Base-by-base conservation (phyloP, 2,888 invertebrate genomes). In the Tinea pellionella region DNA sequence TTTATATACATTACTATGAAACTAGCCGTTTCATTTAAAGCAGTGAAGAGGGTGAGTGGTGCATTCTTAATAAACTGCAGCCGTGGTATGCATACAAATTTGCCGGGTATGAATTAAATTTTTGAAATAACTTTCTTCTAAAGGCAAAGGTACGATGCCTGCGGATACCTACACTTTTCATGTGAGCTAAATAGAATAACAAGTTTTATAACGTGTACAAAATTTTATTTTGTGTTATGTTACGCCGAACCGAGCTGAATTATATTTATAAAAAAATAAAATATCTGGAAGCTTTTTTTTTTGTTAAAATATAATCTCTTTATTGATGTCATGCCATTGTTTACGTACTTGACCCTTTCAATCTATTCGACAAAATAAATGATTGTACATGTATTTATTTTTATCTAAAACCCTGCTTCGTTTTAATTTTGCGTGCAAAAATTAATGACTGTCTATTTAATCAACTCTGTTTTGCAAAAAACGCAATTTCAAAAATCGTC, bases 31-130 rank as follows among this genome's bases (percentile, higher is more conserved):
- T 53, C 53, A 53, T 74, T 76, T 68, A 72, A 67, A 69, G 64
- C 66, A 65, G 66, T 62, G 61, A 65, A 62, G 68, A 69, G 71
- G 73, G 69, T 66, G 64, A 67, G 72, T 67, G 70, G 72, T 78
- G 81, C 79, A 80, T 80, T 78, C 75, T 73, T 78, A 78, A 78
- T 79, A 76, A 71, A 78, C 69, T 78, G 75, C 79, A 77, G 71
- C 64, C 71, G 71, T 67, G 80, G 78, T 73, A 79, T 82, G 81
- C 81, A 82, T 82, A 82, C 75, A 77, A 82, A 79, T 78, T 71
- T 68, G 66, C 67, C 64, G 65, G 72, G 72, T 53, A 53, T 57
- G 32, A 57, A 57, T 57, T 57, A 57, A 32, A 32, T 57, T 57
- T 57, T 57, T 57, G 57, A 57, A 32, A 32, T 57, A 57, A 32